Percentiles rank a stretch among this genome's conserved stretches.
These are phyloP conservation scores for Drosophila sproati DNA, from an alignment of 1,140 invertebrate genomes.

Conservation along the genomic window DNA sequence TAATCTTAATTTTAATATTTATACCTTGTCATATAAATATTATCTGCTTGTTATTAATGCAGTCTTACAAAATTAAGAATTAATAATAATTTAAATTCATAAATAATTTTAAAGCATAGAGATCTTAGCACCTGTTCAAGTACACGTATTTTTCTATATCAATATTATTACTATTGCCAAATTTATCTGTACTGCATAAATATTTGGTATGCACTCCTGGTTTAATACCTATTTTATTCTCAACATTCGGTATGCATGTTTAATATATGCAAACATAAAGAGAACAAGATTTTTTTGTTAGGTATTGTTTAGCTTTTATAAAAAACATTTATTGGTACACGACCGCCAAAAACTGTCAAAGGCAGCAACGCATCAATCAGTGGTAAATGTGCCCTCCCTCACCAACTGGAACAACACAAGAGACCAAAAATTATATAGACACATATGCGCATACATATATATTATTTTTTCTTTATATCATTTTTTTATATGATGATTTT, in stretches of 20 bases:
- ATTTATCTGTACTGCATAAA: slow-evolving; percentile 29
- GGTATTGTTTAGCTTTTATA: slow-evolving; percentile 58
- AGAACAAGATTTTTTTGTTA: slow-evolving; percentile 3
- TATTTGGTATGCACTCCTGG: slow-evolving; percentile 33
- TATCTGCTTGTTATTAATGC: too few relatives aligned
- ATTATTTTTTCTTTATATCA: slow-evolving; percentile 33
- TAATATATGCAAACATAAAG: slow-evolving; percentile 9
- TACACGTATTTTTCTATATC: slow-evolving; percentile 1
- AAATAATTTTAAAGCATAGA: too few relatives aligned
- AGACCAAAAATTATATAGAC: slow-evolving; percentile 45
- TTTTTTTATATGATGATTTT: slow-evolving; percentile 70
- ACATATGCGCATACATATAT: slow-evolving; percentile 15
- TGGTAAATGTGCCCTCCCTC: slow-evolving; percentile 12
- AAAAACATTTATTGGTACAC: slow-evolving; percentile 67
- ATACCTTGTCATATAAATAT: too few relatives aligned
- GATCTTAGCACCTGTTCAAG: too few relatives aligned
- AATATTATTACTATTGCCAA: slow-evolving; percentile 32
- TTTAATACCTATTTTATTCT: slow-evolving; percentile 39
- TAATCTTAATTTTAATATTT: too few relatives aligned
- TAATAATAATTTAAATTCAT: too few relatives aligned
- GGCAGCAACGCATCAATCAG: slow-evolving; percentile 72
- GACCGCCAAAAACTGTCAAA: slow-evolving; percentile 63
- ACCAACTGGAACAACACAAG: slow-evolving; percentile 15
- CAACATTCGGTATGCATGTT: slow-evolving; percentile 22
- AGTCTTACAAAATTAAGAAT: too few relatives aligned